Percentiles rank a stretch among this genome's conserved stretches.
Conservation (phyloP, 2,888 invertebrate species). For the Rambutsinella grinnellia region DNA sequence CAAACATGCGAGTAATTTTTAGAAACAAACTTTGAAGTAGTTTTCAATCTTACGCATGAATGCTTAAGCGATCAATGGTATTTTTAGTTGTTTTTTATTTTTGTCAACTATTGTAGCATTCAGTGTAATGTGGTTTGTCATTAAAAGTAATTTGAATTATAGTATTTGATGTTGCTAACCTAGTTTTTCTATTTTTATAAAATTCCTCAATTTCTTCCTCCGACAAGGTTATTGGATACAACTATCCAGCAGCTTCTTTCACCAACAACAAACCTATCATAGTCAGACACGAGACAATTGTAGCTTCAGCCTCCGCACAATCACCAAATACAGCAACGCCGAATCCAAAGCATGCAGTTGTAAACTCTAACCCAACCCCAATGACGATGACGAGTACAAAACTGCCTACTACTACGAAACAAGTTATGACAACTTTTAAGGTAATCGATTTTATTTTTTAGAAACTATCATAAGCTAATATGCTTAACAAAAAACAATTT, state of each 20-base stretch:
- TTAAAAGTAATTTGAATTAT: neutral
- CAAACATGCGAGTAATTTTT: no score
- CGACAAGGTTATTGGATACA: slow-evolving; percentile 16
- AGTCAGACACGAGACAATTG: slow-evolving; percentile 21
- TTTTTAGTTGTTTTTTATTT: neutral
- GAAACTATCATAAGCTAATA: no score
- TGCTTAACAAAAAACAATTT: no score
- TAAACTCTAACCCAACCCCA: neutral
- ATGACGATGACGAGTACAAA: neutral
- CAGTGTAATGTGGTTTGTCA: no score
- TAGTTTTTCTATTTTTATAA: neutral
- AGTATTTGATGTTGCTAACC: neutral
- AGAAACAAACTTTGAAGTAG: no score
- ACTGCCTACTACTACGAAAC: neutral
- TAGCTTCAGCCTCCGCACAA: slow-evolving; percentile 14
- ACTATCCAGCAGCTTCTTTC: slow-evolving; percentile 10
- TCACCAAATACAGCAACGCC: neutral
- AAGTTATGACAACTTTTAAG: slow-evolving; percentile 15
- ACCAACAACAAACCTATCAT: slow-evolving; percentile 10
- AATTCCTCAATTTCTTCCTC: neutral
- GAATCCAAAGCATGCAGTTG: neutral
- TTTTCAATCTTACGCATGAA: no score
- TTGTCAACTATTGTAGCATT: neutral
- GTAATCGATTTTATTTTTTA: no score
- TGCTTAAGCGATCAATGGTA: no score